Percentiles rank a stretch among this genome's conserved stretches.
These are phyloP conservation scores for Chrysotoxum bicinctum DNA, from an alignment of 2,888 invertebrate species.

Conservation along the genomic window DNA sequence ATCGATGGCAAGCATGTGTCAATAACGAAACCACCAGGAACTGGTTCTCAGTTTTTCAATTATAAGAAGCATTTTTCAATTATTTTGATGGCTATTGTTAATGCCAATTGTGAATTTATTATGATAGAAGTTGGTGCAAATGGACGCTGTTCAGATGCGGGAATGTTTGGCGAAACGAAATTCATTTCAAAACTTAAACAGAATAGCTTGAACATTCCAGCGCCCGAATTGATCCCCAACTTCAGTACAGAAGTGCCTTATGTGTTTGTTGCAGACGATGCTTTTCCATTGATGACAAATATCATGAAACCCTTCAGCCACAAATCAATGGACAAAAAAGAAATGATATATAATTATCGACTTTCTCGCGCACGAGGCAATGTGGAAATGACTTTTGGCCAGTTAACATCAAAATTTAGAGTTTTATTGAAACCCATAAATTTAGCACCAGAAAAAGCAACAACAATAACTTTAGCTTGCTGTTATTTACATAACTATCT, in stretches of 20 bases:
- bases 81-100: neutral
- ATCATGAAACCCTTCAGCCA: no score
- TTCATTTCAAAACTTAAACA: neutral
- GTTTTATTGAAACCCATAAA: neutral
- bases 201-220: neutral
- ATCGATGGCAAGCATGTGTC: neutral
- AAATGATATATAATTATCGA: neutral
- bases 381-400: neutral
- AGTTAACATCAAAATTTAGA: neutral
- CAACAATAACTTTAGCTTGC: neutral
- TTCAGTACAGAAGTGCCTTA: neutral
- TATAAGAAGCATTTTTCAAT: neutral
- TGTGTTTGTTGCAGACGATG: neutral
- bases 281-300: no score
- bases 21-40: neutral
- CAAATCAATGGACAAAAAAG: neutral
- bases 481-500: neutral
- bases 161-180: neutral
- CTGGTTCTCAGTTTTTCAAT: slow-evolving; percentile 3
- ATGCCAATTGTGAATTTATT: no score
- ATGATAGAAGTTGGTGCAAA: neutral
- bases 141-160: neutral
- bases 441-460: neutral
- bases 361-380: neutral
- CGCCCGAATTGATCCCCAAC: no score